A percentile compares a stretch with the other conserved stretches of the same genome.
phyloP scores from a whole-genome alignment of 1,140 invertebrate species.

The Condylostylus longicornis region DNA sequence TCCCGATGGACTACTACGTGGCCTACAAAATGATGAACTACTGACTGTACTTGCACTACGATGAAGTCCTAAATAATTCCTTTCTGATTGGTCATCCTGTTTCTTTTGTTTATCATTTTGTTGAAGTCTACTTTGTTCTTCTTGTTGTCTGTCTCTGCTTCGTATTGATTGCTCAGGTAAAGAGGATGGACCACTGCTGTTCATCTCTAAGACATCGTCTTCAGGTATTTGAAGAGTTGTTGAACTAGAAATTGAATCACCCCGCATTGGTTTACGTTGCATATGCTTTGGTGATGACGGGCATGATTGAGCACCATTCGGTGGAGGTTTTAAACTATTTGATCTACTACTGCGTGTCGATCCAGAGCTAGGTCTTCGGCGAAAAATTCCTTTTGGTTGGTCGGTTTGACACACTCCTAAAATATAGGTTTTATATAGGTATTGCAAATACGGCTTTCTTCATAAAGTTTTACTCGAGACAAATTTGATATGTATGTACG shows the following conservation, averaged over 20 bases:
- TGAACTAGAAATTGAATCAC: conserved; percentile 20
- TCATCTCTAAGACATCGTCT: conserved; percentile 11
- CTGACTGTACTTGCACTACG: conserved; percentile 42
- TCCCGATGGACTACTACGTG: conserved; percentile 53
- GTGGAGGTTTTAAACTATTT: no score
- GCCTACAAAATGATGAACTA: conserved; percentile 35
- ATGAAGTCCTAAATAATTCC: conserved; percentile 14
- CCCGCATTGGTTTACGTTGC: conserved; percentile 3
- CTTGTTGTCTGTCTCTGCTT: no score
- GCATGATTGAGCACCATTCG: conserved; percentile 15
- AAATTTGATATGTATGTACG: no score
- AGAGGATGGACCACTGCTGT: conserved; percentile 11
- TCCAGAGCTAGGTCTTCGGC: conserved; percentile 32
- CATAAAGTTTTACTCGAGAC: no score
- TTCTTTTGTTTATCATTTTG: conserved; percentile 3
- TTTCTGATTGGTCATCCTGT: background rate
- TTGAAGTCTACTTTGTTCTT: conserved; percentile 2
- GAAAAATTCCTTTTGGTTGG: conserved; percentile 37
- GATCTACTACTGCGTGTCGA: conserved; percentile 17
- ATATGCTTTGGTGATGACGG: conserved; percentile 29
- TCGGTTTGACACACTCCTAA: conserved; percentile 30
- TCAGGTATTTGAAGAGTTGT: conserved; percentile 25
- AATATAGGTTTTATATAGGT: background rate
- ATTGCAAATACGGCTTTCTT: no score
- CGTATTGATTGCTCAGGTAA: conserved; percentile 12